Conservation (phyloP, 1,140 invertebrate species). For the Euglossa dilemma region DNA sequence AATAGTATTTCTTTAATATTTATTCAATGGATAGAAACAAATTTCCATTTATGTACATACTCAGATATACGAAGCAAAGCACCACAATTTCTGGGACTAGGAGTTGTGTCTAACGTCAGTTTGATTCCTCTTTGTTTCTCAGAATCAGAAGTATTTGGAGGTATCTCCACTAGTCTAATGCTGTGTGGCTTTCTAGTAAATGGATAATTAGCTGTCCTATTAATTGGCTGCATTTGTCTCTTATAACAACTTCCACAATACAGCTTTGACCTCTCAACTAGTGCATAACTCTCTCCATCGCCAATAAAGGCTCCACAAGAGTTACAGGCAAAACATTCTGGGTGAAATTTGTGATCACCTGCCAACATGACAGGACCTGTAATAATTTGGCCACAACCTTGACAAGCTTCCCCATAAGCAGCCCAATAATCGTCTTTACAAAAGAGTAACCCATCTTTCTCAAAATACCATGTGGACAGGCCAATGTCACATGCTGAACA, state of each 20-base stretch:
- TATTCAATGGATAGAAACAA: not conserved
- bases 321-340: constrained; percentile 95
- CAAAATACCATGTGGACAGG: constrained; percentile 96
- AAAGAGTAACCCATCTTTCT: constrained; percentile 94
- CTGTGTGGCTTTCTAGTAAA: constrained; percentile 87
- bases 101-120: constrained; percentile 83
- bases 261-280: constrained; percentile 93
- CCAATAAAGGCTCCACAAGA: constrained; percentile 93
- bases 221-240: constrained; percentile 83
- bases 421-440: constrained; percentile 95
- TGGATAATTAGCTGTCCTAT: constrained; percentile 83
- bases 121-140: constrained; percentile 84
- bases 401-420: constrained; percentile 94
- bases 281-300: constrained; percentile 94
- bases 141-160: constrained; percentile 82
- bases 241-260: constrained; percentile 87
- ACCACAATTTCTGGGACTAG: constrained; percentile 80
- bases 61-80: constrained; percentile 84
- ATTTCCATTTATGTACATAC: constrained; percentile 79
- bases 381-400: constrained; percentile 93
- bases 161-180: constrained; percentile 91
- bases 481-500: constrained; percentile 93
- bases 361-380: constrained; percentile 97
- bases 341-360: constrained; percentile 96
- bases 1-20: not conserved